A percentile compares a stretch with the other conserved stretches of the same genome.
phyloP scores from a whole-genome alignment of 2,113 vertebrate genomes.

The Nibea albiflora region DNA sequence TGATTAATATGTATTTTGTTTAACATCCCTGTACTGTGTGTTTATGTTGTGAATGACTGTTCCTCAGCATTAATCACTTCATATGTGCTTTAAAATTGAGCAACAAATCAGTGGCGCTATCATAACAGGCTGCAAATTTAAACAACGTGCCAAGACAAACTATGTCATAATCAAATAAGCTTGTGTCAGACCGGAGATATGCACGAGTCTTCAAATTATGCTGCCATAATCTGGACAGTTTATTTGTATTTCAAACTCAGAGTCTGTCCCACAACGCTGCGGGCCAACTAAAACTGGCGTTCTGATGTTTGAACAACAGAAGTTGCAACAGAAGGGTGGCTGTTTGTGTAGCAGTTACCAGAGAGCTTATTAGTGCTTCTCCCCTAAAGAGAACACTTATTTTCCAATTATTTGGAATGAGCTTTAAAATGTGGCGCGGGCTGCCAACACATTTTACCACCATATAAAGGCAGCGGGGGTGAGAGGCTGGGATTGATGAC shows the following conservation, averaged over 20 bases:
- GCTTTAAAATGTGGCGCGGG: conserved; percentile 24
- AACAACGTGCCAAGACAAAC: neutral
- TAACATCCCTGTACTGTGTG: neutral
- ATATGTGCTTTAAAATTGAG: neutral
- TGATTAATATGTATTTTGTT: neutral
- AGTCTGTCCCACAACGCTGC: neutral
- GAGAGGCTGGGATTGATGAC: conserved; percentile 32
- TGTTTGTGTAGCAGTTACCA: conserved; percentile 27
- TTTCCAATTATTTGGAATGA: conserved; percentile 19
- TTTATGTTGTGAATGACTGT: neutral
- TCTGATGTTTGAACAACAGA: conserved; percentile 17
- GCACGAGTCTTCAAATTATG: neutral
- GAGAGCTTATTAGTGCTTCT: neutral
- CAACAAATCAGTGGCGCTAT: neutral
- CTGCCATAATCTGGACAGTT: neutral
- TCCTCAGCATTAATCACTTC: neutral
- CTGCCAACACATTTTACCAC: conserved; percentile 21
- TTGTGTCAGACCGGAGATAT: neutral
- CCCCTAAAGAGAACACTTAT: neutral
- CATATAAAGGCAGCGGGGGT: conserved; percentile 30
- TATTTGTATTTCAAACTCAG: conserved; percentile 12
- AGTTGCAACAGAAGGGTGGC: neutral
- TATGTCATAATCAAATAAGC: neutral
- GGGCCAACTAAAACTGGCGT: neutral
- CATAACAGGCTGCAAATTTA: neutral